Evolutionary conservation across 2,113 vertebrate species (phyloP), one percentile per base, ranked within the genome.

Genomic region (Mastomys coucha): DNA sequence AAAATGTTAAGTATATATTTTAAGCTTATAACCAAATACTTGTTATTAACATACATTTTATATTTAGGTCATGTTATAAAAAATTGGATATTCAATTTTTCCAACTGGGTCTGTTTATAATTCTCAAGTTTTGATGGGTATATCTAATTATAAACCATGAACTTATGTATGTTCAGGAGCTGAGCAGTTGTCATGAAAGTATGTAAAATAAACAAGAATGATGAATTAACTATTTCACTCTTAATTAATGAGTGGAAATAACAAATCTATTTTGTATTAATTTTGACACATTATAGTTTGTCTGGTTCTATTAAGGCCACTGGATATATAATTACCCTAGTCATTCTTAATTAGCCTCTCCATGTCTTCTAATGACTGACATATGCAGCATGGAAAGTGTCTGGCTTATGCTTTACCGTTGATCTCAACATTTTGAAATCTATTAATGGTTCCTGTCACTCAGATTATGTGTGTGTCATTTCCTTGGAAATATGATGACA

Each of bases 381-480:
- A n/a, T 80, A 73, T 28, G 39, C 4, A 60, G 13, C 33, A 67
- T 60, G 39, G 31, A 96, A 7, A 82, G 49, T 53, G 12, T 69
- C 14, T 84, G 42, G 22, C 51, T 95, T 78, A 26, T 88, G 22
- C 8, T 16, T 92, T 45, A 16, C 4, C 56, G 80, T 2, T 78
- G 91, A 78, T 17, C 33, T 90, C 69, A 76, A 67, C n/a, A 67
- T 82, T 92, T 96, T 92, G 45, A 97, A 92, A 95, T 63, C 63
- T 49, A 88, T 60, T 84, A 49, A 84, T 56, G 33, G 33, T 63
- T 92, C 53, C 42, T 94, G 45, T 92, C 86, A 92, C 49, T 94
- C 91, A 58, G 31, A 58, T 89, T 80, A 24, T 84, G 33, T 88
- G 14, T 81, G 45, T 88, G 89, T 92, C 91, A 94, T 20, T 93